These are phyloP conservation scores for Tympanoctomys barrerae DNA, from an alignment of 2,797 vertebrate genomes.

Conservation along the genomic window DNA sequence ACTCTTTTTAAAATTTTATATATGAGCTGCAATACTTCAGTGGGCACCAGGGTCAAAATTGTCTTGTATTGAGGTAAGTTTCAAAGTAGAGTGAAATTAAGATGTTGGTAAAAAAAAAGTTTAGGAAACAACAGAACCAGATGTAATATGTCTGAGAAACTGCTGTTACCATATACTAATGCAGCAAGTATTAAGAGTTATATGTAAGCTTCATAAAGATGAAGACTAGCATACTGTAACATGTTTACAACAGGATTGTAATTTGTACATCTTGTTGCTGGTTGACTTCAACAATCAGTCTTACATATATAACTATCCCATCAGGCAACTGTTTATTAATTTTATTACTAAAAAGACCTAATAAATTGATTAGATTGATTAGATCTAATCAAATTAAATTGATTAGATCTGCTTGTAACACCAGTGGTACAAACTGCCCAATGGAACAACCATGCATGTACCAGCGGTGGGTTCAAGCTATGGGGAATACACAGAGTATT, in stretches of 20 bases:
- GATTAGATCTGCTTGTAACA: not conserved
- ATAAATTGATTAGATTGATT: no score
- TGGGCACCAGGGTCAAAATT: not conserved
- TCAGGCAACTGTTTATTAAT: not conserved
- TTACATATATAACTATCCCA: not conserved
- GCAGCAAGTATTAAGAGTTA: not conserved
- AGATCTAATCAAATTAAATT: not conserved
- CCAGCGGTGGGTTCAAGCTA: not conserved
- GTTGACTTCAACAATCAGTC: not conserved
- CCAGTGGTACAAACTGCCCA: no score
- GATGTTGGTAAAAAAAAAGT: slow-evolving; percentile 37
- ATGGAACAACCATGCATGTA: no score
- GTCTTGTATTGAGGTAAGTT: not conserved
- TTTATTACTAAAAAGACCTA: not conserved
- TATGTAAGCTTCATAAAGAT: slow-evolving; percentile 23
- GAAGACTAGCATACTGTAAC: slow-evolving; percentile 25
- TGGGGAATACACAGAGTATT: not conserved
- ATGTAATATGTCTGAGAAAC: not conserved
- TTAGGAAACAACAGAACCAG: slow-evolving; percentile 43
- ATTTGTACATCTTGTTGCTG: not conserved
- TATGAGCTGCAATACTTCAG: not conserved
- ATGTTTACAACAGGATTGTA: not conserved
- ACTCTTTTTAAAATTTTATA: slow-evolving; percentile 24
- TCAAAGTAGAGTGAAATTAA: not conserved
- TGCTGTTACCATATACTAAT: slow-evolving; percentile 9